Percentiles rank a stretch among this genome's conserved stretches.
Evolutionary conservation across 2,888 invertebrate genomes (phyloP).

Genomic region (Sceliomorpha sp.): DNA sequence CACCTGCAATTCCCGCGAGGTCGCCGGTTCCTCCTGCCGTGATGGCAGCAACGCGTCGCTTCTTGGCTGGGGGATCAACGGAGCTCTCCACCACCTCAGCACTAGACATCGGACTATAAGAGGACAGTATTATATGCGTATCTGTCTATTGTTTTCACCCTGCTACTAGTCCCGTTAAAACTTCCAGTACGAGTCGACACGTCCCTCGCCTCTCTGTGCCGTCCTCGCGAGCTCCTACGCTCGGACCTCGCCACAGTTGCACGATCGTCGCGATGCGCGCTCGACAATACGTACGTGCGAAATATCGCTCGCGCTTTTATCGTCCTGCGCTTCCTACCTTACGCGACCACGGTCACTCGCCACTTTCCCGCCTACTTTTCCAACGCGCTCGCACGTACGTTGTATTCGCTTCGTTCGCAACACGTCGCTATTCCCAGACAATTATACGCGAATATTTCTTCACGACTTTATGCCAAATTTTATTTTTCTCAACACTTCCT

Average conservation of each 20-base stretch:
- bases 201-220: not conserved
- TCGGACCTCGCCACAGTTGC: constrained; percentile 25
- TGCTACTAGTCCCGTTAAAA: constrained; percentile 43
- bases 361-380: no score
- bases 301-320: constrained; percentile 58
- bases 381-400: no score
- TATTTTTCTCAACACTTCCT: no score
- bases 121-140: constrained; percentile 74
- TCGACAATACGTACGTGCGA: constrained; percentile 53
- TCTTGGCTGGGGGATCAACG: constrained; percentile 95
- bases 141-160: constrained; percentile 69
- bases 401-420: no score
- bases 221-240: constrained; percentile 1
- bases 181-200: constrained; percentile 25
- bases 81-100: constrained; percentile 94
- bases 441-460: no score
- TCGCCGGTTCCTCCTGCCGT: constrained; percentile 77
- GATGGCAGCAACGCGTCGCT: constrained; percentile 87
- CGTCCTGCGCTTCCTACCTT: constrained; percentile 26
- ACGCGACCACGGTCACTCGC: no score
- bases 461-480: no score
- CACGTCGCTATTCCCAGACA: no score
- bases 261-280: constrained; percentile 11
- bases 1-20: constrained; percentile 69
- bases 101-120: constrained; percentile 93